Evolutionary conservation across 2,113 vertebrate species (phyloP).

Genomic region (Epinephelus fuscoguttatus): DNA sequence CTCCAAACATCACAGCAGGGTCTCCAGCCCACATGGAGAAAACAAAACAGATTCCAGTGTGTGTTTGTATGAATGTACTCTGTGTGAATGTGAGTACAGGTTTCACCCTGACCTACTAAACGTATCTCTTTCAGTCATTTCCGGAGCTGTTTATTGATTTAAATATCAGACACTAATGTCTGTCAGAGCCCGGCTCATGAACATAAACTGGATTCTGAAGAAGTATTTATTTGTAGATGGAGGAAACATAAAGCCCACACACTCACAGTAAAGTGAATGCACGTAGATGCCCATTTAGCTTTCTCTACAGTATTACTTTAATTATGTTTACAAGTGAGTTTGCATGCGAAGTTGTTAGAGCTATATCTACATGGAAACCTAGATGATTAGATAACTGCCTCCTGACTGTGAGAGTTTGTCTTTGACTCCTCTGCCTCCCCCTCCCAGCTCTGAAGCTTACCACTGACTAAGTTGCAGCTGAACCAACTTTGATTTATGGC

Average conservation of each 20-base stretch:
- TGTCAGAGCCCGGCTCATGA: background rate
- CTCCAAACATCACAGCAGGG: slow-evolving; percentile 18
- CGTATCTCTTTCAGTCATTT: background rate
- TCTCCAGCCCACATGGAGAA: slow-evolving; percentile 1
- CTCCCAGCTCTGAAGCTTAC: too few relatives aligned
- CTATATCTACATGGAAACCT: too few relatives aligned
- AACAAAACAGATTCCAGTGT: slow-evolving; percentile 2
- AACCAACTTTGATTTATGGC: too few relatives aligned
- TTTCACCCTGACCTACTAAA: slow-evolving; percentile 20
- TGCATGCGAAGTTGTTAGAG: too few relatives aligned
- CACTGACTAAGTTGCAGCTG: too few relatives aligned
- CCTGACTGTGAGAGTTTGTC: too few relatives aligned
- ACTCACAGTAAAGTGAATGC: background rate
- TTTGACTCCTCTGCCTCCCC: too few relatives aligned
- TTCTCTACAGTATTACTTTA: background rate
- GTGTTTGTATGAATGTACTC: background rate
- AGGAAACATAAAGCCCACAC: background rate
- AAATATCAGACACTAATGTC: background rate
- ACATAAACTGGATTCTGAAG: slow-evolving; percentile 5
- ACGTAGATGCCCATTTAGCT: background rate
- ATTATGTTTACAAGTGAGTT: too few relatives aligned
- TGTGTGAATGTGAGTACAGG: background rate
- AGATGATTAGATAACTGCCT: too few relatives aligned
- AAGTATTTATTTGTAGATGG: slow-evolving; percentile 2
- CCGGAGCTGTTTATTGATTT: slow-evolving; percentile 34